Percentiles rank a stretch among this genome's conserved stretches.
Conservation (phyloP, 2,888 invertebrate species). For the Germaria angustata region DNA sequence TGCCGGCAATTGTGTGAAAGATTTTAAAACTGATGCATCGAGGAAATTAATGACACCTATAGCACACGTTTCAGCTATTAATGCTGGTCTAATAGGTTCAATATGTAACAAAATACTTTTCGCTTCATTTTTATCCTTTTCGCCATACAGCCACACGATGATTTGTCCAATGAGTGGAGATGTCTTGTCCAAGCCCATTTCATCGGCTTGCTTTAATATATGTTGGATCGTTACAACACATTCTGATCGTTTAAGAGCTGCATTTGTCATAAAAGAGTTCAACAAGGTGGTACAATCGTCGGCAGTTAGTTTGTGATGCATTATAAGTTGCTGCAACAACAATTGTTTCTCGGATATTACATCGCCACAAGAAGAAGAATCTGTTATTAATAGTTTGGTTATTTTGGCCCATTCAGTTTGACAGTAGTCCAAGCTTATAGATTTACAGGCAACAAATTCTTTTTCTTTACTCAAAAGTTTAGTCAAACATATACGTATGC, state of each 20-base stretch:
- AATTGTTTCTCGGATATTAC: conserved; percentile 75
- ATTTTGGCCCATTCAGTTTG: conserved; percentile 71
- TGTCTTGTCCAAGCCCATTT: conserved; percentile 73
- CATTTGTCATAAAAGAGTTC: conserved; percentile 72
- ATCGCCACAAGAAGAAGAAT: conserved; percentile 69
- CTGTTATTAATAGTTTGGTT: conserved; percentile 72
- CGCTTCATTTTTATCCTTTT: conserved; percentile 70
- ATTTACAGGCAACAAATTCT: conserved; percentile 52
- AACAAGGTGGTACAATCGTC: conserved; percentile 70
- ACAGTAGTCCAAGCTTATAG: conserved; percentile 60
- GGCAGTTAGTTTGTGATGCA: conserved; percentile 69
- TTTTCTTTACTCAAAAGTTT: conserved; percentile 71
- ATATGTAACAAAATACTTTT: conserved; percentile 74
- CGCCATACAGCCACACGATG: conserved; percentile 73
- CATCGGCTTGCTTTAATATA: conserved; percentile 71
- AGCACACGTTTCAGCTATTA: conserved; percentile 75
- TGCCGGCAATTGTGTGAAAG: background rate
- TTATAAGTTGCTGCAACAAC: conserved; percentile 72
- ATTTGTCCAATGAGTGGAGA: conserved; percentile 70
- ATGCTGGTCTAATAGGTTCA: conserved; percentile 70
- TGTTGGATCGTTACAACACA: conserved; percentile 74
- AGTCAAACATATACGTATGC: conserved; percentile 70
- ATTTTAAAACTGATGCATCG: conserved; percentile 64
- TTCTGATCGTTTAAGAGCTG: conserved; percentile 74
- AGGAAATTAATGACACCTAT: conserved; percentile 77